Percentiles rank a stretch among this genome's conserved stretches.
These are phyloP conservation scores for Rousettus leschenaultii DNA, from an alignment of 2,113 vertebrate genomes.

Conservation along the genomic window DNA sequence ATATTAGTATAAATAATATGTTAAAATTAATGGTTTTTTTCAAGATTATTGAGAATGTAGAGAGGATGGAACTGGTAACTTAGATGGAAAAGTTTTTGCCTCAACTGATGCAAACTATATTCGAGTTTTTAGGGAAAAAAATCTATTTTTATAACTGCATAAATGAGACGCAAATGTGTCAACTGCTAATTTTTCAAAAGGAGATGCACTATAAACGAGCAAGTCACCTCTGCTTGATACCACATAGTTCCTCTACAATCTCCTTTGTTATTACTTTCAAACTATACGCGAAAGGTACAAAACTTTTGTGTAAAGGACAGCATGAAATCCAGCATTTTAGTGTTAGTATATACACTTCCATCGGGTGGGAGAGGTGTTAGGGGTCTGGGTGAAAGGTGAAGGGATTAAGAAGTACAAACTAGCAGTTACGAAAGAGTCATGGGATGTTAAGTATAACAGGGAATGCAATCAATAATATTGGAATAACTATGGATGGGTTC, in stretches of 20 bases:
- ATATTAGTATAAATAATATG: neutral
- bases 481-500: too few species aligned
- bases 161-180: conserved; percentile 79
- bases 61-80: neutral
- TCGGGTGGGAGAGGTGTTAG: too few species aligned
- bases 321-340: conserved; percentile 77
- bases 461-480: too few species aligned
- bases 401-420: too few species aligned
- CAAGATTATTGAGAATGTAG: neutral
- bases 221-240: conserved; percentile 76
- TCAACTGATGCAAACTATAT: neutral
- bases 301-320: conserved; percentile 78
- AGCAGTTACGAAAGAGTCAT: too few species aligned
- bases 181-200: conserved; percentile 77
- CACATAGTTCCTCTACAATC: conserved; percentile 64
- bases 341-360: conserved; percentile 72
- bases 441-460: too few species aligned
- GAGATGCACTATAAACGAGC: conserved; percentile 75
- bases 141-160: conserved; percentile 82
- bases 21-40: neutral
- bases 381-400: too few species aligned
- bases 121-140: conserved; percentile 52
- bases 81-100: neutral
- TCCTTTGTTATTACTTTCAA: conserved; percentile 79
- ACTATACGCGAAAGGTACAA: conserved; percentile 73